These are phyloP conservation scores for Tribolium castaneum DNA, from an alignment of 1,140 invertebrate genomes.

Conservation along the genomic window DNA sequence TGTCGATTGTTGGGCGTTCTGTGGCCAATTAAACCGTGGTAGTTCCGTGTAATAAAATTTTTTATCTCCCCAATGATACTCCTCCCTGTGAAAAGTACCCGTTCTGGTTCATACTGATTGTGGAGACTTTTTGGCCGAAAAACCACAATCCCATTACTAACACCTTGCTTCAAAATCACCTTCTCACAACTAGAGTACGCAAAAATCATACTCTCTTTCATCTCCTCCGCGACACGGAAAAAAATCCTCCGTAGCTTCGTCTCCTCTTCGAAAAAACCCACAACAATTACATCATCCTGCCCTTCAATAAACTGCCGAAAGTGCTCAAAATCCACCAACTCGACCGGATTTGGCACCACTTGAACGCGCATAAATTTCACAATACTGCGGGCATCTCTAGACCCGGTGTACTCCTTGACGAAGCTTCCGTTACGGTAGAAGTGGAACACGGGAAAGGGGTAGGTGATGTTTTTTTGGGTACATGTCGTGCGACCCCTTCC, in stretches of 20 bases:
- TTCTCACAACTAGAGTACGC: constrained; percentile 79
- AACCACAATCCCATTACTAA: constrained; percentile 86
- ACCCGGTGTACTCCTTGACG: constrained; percentile 94
- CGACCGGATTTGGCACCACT: constrained; percentile 94
- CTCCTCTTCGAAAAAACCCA: constrained; percentile 89
- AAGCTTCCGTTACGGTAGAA: constrained; percentile 94
- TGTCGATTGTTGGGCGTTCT: constrained; percentile 84
- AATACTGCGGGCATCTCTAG: constrained; percentile 80
- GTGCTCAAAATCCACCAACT: constrained; percentile 76
- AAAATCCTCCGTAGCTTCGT: constrained; percentile 84
- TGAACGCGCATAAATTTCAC: constrained; percentile 96
- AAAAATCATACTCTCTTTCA: constrained; percentile 91
- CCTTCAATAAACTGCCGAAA: constrained; percentile 78
- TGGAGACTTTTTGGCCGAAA: constrained; percentile 88
- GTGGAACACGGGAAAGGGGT: constrained; percentile 96
- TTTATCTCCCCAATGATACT: constrained; percentile 77
- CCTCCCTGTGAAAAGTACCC: constrained; percentile 79
- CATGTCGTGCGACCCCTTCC: constrained; percentile 93
- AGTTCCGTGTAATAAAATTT: constrained; percentile 85
- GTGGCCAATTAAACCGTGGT: constrained; percentile 91
- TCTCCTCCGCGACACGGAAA: constrained; percentile 89
- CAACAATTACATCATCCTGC: constrained; percentile 82
- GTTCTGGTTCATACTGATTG: constrained; percentile 91
- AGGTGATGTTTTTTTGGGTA: constrained; percentile 85
- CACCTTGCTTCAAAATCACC: constrained; percentile 81